Percentiles rank a stretch among this genome's conserved stretches.
These are phyloP conservation scores for Eurytoma adleriae DNA, from an alignment of 2,888 invertebrate genomes.

Conservation along the genomic window DNA sequence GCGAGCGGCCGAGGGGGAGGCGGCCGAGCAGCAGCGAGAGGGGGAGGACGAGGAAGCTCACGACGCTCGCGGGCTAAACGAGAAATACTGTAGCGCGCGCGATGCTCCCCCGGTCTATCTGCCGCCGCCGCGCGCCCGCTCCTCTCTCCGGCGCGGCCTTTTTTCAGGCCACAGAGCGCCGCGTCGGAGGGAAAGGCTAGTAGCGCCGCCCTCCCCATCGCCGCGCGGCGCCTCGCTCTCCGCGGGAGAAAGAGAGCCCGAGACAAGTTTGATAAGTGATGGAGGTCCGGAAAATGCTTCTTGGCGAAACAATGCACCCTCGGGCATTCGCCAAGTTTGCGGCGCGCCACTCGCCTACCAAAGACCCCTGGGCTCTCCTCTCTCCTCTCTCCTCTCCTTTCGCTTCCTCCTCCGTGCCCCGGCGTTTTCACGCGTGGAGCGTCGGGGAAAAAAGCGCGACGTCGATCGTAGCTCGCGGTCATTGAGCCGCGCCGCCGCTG, in stretches of 20 bases:
- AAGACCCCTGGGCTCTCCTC: not conserved
- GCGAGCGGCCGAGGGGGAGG: slow-evolving; percentile 10
- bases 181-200: not conserved
- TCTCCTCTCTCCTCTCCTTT: not conserved
- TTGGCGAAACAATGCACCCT: slow-evolving; percentile 47
- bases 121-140: not conserved
- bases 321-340: slow-evolving; percentile 36
- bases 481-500: not conserved
- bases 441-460: not conserved
- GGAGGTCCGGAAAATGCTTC: slow-evolving; percentile 43
- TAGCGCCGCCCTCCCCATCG: not conserved
- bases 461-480: slow-evolving; percentile 33
- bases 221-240: not conserved
- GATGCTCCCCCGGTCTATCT: not conserved
- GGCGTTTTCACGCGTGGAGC: not conserved
- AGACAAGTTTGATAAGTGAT: slow-evolving; percentile 53
- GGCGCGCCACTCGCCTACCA: slow-evolving; percentile 9
- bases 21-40: not conserved
- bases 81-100: slow-evolving; percentile 34
- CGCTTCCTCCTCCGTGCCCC: too few species aligned
- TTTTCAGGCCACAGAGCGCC: slow-evolving; percentile 11
- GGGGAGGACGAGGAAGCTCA: not conserved
- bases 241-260: not conserved
- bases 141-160: not conserved
- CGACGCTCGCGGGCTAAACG: slow-evolving; percentile 45